Conservation (phyloP, 2,113 vertebrate species). For the Cottus gobio region DNA sequence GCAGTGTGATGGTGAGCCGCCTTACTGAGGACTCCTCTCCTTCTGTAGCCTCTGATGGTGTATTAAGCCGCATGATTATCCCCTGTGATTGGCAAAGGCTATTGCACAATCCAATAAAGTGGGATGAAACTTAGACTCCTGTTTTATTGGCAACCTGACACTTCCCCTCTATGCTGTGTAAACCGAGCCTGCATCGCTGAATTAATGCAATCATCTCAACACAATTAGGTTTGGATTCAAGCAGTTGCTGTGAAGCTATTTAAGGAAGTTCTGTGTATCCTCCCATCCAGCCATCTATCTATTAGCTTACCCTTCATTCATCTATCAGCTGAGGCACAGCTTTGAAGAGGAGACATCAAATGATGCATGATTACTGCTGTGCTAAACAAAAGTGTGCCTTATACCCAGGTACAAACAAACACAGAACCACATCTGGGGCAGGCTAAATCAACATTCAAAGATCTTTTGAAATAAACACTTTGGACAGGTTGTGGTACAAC, state of each 20-base stretch:
- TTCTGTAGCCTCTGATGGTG: slow-evolving; percentile 40
- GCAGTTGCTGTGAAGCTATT: slow-evolving; percentile 52
- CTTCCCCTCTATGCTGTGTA: slow-evolving; percentile 54
- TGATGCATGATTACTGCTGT: slow-evolving; percentile 27
- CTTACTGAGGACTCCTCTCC: slow-evolving; percentile 3
- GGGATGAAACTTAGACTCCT: slow-evolving; percentile 61
- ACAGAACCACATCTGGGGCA: neutral
- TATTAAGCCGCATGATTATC: slow-evolving; percentile 67
- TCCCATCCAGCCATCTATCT: slow-evolving; percentile 46
- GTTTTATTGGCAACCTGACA: slow-evolving; percentile 71
- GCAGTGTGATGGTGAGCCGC: slow-evolving; percentile 10
- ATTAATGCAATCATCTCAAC: slow-evolving; percentile 67
- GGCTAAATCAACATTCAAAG: neutral
- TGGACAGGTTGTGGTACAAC: slow-evolving; percentile 24
- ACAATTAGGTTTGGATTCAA: slow-evolving; percentile 55
- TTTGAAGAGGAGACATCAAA: slow-evolving; percentile 43
- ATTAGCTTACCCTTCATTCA: slow-evolving; percentile 38
- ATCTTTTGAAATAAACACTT: slow-evolving; percentile 30
- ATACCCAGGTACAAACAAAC: neutral
- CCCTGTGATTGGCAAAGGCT: slow-evolving; percentile 65
- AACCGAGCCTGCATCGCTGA: slow-evolving; percentile 33
- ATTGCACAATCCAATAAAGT: slow-evolving; percentile 61
- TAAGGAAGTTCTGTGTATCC: slow-evolving; percentile 59
- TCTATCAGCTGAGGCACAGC: slow-evolving; percentile 16
- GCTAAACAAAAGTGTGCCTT: slow-evolving; percentile 15